Percentiles rank a stretch among this genome's conserved stretches.
Conservation (phyloP, 2,888 invertebrate genomes). For the Lathronympha strigana region DNA sequence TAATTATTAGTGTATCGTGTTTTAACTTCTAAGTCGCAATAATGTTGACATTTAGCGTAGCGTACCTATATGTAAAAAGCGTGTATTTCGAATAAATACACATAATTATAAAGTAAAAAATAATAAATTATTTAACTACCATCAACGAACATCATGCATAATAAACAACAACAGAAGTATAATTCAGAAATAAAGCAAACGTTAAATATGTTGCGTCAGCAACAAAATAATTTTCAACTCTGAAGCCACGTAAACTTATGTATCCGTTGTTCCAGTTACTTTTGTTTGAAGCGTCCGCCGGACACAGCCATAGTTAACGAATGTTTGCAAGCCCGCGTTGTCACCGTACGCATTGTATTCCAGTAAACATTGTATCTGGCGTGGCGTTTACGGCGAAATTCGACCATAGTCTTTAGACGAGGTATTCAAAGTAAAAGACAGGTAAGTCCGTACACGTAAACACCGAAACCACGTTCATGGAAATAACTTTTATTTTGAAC, state of each 20-base stretch:
- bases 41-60: too few species aligned
- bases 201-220: neutral
- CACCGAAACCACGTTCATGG: too few species aligned
- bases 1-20: too few species aligned
- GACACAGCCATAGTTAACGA: slow-evolving; percentile 64
- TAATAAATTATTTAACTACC: too few species aligned
- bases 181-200: neutral
- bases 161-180: neutral
- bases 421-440: too few species aligned
- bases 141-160: too few species aligned
- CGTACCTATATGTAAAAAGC: too few species aligned
- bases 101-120: too few species aligned
- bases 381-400: neutral
- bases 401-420: neutral
- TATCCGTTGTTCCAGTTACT: slow-evolving; percentile 40
- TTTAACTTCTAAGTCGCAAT: too few species aligned
- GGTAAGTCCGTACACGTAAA: too few species aligned
- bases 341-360: slow-evolving; percentile 27
- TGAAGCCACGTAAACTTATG: slow-evolving; percentile 27
- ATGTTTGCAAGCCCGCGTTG: slow-evolving; percentile 55
- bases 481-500: too few species aligned
- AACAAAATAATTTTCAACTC: slow-evolving; percentile 26
- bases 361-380: neutral
- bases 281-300: slow-evolving; percentile 43
- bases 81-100: too few species aligned